Conservation (phyloP, 2,888 invertebrate genomes). For the Zhuqinia jingwanae region DNA sequence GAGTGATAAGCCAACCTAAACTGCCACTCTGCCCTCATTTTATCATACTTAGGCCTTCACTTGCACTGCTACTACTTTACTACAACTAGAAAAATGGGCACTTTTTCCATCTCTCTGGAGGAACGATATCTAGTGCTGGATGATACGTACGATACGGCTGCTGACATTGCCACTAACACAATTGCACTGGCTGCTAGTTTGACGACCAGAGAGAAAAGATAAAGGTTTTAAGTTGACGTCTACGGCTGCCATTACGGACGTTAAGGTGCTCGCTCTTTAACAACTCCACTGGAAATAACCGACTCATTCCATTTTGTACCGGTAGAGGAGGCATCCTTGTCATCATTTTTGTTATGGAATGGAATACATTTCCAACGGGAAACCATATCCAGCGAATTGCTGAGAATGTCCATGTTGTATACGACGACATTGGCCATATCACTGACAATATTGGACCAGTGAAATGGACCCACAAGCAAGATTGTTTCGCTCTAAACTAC, state of each 20-base stretch:
- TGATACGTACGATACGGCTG: conserved; percentile 16
- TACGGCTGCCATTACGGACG: background rate
- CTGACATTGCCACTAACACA: conserved; percentile 22
- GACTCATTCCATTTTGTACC: conserved; percentile 2
- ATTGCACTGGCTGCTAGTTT: background rate
- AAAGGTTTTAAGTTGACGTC: conserved; percentile 1
- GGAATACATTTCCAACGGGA: background rate
- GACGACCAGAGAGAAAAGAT: background rate
- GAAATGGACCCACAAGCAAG: conserved; percentile 18
- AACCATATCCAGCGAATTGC: conserved; percentile 8
- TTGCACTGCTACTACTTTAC: background rate
- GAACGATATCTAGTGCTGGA: background rate
- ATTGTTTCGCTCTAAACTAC: conserved; percentile 24
- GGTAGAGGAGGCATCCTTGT: conserved; percentile 17
- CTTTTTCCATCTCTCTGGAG: conserved; percentile 1
- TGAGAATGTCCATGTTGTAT: background rate
- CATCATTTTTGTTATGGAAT: background rate
- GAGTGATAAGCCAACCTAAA: conserved; percentile 62
- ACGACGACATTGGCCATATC: background rate
- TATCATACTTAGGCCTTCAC: conserved; percentile 53
- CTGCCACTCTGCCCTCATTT: conserved; percentile 57
- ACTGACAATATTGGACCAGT: conserved; percentile 7
- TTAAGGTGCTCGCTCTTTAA: background rate
- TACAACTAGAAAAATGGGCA: background rate
- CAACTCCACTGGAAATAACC: background rate